phyloP scores from a whole-genome alignment of 2,888 invertebrate species.

The Synergus umbraculus region DNA sequence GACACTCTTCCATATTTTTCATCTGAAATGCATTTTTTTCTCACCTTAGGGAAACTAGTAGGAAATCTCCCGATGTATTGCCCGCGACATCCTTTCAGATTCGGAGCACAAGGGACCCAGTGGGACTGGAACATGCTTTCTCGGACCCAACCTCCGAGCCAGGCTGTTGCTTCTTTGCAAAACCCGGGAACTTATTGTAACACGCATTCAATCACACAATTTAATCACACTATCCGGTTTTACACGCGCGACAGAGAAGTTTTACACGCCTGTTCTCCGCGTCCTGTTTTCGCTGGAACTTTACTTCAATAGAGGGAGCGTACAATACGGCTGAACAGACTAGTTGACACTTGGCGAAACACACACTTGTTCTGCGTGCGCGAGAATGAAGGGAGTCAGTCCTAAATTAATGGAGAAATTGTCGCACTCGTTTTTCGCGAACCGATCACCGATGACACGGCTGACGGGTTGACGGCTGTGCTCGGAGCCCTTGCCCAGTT shows the following conservation, averaged over 20 bases:
- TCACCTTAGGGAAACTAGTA: constrained; percentile 25
- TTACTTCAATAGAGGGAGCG: constrained; percentile 42
- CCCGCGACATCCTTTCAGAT: constrained; percentile 56
- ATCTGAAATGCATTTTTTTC: neutral
- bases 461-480: constrained; percentile 57
- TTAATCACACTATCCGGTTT: constrained; percentile 27
- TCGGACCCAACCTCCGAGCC: constrained; percentile 49
- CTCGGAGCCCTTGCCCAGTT: constrained; percentile 64
- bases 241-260: neutral
- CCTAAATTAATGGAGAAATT: constrained; percentile 25
- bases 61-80: constrained; percentile 2
- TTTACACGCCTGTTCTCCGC: constrained; percentile 42
- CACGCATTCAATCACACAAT: constrained; percentile 14
- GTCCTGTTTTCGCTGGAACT: constrained; percentile 46
- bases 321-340: constrained; percentile 52
- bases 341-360: constrained; percentile 41
- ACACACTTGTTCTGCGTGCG: constrained; percentile 25
- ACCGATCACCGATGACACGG: constrained; percentile 62
- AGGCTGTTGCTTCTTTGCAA: constrained; percentile 23
- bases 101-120: constrained; percentile 46
- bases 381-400: neutral
- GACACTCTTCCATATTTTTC: neutral
- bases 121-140: constrained; percentile 55
- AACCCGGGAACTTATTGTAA: neutral
- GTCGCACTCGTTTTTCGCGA: constrained; percentile 46